Base-by-base conservation (phyloP, 2,113 vertebrate genomes). In the Etia nguti region DNA sequence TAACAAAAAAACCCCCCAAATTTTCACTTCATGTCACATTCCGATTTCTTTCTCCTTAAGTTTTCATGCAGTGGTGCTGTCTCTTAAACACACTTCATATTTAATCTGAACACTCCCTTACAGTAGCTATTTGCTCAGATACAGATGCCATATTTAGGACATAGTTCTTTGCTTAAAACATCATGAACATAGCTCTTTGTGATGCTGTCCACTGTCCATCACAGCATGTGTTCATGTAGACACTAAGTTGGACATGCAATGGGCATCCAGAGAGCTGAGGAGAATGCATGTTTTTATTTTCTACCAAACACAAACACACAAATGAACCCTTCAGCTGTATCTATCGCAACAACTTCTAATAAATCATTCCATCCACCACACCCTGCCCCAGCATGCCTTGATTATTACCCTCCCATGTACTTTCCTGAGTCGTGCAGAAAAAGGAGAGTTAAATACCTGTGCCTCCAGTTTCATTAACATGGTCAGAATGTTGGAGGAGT, bases 391-490 rank as follows among this genome's bases (percentile, higher is more conserved):
- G 80, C 92, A 94, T 92, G 91, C 90, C 90, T 88, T 59, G 70
- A 57, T 82, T 75, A 85, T 86, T 80, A 41, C 89, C 88, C 87
- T 81, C 88, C 89, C 88, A 10, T 56, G 52, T 80, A 73, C 84
- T 89, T 83, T 88, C 85, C 87, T 86, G 86, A 88, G 90, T 90
- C 94, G 93, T 96, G 96, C 96, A 96, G 88, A 96, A 91, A 91
- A 94, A 94, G 84, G 73, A 91, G 85, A 90, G 84, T 90, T 83
- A 94, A 95, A 95, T 96, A 96, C 95, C 96, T 96, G 95, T 82
- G 83, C 85, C 87, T 95, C 89, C 91, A 57, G 91, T 48, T 60
- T 88, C 81, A 80, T 90, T 90, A 85, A 88, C 68, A 77, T 81
- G 80, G 84, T 85, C 83, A 86, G 82, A 90, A 50, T 16, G 13